Conservation (phyloP, 2,797 vertebrate genomes). For the Champsocephalus gunnari region DNA sequence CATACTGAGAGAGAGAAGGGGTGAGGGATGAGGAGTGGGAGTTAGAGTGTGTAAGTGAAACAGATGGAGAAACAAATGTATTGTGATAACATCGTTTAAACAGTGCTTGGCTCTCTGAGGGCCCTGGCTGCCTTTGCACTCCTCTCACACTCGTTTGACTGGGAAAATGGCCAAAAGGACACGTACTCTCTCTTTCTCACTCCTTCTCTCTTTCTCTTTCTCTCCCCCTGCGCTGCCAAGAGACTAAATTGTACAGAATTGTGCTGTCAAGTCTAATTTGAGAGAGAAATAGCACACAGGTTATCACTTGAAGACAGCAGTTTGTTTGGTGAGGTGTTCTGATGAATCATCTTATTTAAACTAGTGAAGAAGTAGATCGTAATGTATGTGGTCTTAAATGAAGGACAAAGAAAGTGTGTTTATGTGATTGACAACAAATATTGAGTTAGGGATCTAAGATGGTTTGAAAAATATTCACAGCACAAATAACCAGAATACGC, state of each 20-base stretch:
- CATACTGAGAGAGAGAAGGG: background rate
- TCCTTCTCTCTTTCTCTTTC: constrained; percentile 4
- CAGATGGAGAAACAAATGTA: constrained; percentile 67
- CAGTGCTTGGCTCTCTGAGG: constrained; percentile 54
- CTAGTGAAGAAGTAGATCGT: constrained; percentile 4
- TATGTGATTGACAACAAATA: background rate
- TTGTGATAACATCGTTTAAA: constrained; percentile 76
- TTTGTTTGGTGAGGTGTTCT: constrained; percentile 75
- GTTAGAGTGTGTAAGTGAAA: constrained; percentile 50
- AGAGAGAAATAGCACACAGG: constrained; percentile 48
- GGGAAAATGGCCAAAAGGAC: constrained; percentile 72
- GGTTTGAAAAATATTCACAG: background rate
- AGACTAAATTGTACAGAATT: constrained; percentile 77
- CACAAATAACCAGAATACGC: background rate
- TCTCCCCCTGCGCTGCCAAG: constrained; percentile 50
- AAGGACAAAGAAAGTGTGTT: constrained; percentile 13
- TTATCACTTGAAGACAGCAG: constrained; percentile 70
- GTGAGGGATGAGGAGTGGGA: constrained; percentile 13
- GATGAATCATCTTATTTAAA: constrained; percentile 79
- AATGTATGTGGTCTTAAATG: constrained; percentile 16
- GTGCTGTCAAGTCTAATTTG: constrained; percentile 74
- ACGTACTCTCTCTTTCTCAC: constrained; percentile 22
- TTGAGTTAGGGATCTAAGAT: background rate
- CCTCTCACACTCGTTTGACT: constrained; percentile 66
- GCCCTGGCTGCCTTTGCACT: constrained; percentile 54